A percentile compares a stretch with the other conserved stretches of the same genome.
Conservation (phyloP, 2,113 vertebrate genomes). For the Tricholaema leucomelas region DNA sequence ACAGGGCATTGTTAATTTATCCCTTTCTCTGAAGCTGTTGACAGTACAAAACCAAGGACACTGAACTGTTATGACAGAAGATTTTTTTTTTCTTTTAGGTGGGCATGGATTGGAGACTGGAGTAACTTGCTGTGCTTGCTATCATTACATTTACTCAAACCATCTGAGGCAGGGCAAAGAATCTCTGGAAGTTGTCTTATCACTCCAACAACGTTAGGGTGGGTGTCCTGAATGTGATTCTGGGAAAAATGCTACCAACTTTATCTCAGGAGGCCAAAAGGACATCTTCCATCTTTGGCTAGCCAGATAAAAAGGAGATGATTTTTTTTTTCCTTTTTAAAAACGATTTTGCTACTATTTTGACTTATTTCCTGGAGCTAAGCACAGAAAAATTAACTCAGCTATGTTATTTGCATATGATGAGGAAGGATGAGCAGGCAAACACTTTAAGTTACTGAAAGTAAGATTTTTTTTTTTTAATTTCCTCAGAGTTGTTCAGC, state of each 20-base stretch:
- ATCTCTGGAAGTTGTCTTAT: background rate
- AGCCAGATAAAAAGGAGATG: background rate
- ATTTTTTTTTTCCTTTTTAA: too few relatives aligned
- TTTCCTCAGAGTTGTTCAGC: background rate
- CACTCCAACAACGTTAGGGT: background rate
- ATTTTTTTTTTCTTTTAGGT: slow-evolving; percentile 1
- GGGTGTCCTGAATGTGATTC: background rate
- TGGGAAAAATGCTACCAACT: background rate
- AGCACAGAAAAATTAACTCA: background rate
- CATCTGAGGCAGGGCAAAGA: background rate
- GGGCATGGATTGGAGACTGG: background rate
- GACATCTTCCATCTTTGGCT: background rate
- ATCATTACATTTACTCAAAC: background rate
- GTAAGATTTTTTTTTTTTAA: background rate
- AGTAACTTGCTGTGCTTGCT: background rate
- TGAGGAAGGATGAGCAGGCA: background rate
- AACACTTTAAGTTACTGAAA: background rate
- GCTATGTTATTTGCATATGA: background rate
- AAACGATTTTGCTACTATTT: background rate
- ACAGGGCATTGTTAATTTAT: background rate
- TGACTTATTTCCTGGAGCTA: background rate
- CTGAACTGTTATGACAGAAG: background rate
- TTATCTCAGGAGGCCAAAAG: background rate
- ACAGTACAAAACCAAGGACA: slow-evolving; percentile 27
- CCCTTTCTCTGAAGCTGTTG: slow-evolving; percentile 42